Conservation (phyloP, 2,797 vertebrate genomes). For the Buphagus erythrorhynchus region DNA sequence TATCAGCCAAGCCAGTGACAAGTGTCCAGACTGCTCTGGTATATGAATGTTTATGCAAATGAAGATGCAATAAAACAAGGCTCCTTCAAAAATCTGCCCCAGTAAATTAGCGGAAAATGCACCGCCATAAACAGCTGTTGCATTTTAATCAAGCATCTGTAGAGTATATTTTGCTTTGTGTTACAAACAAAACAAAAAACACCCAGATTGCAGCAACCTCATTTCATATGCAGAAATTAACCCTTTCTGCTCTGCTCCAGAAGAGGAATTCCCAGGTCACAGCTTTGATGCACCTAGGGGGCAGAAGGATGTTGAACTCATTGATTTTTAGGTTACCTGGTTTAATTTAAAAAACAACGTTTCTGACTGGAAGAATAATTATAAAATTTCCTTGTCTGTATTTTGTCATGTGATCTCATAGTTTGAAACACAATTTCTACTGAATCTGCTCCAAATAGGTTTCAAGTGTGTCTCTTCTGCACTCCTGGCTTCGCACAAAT, state of each 20-base stretch:
- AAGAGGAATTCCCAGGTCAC: neutral
- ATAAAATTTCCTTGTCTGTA: neutral
- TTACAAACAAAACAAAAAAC: constrained; percentile 67
- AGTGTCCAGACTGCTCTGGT: neutral
- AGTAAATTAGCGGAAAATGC: constrained; percentile 78
- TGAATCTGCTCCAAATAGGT: neutral
- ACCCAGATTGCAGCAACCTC: constrained; percentile 71
- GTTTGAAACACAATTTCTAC: neutral
- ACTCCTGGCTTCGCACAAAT: neutral
- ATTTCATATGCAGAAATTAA: constrained; percentile 72
- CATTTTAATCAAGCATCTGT: constrained; percentile 77
- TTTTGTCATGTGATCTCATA: fast-evolving
- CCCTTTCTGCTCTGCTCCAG: constrained; percentile 11
- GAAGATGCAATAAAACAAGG: constrained; percentile 59
- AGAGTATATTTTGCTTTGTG: constrained; percentile 73
- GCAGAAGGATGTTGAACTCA: neutral
- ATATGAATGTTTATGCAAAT: constrained; percentile 68
- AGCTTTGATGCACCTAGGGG: fast-evolving
- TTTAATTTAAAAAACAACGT: fast-evolving
- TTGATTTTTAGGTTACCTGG: neutral
- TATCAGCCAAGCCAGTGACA: neutral
- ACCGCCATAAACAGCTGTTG: constrained; percentile 79
- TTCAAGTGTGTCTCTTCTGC: neutral
- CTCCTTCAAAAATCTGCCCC: constrained; percentile 74
- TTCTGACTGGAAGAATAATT: neutral